Base-by-base conservation (phyloP, 2,888 invertebrate species). In the Arrhopalites spinosus region DNA sequence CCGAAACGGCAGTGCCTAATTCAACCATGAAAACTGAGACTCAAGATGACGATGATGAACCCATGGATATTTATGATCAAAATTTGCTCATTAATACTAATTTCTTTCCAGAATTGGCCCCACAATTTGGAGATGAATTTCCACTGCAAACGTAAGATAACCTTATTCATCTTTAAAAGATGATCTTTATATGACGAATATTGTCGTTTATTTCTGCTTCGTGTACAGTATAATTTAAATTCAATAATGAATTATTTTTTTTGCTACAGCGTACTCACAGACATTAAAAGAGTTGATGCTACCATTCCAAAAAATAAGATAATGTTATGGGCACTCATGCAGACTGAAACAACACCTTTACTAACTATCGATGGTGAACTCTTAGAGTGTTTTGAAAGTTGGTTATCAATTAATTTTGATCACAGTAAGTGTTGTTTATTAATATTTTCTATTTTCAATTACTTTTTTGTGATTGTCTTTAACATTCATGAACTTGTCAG, bases 401-500 rank as follows among this genome's bases (percentile, higher is more conserved):
- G 25, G 45, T 29, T 69, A n/a, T 2, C 27, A 2, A 69, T 69
- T 1, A 47, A 23, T 29, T 50, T 69, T 2, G 11, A 53, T 20
- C 69, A 69, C 30, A 45, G 69, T 69, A 53, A 50, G 66, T 66
- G n/a, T n/a, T n/a, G n/a, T n/a, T n/a, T n/a, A n/a, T n/a, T n/a
- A n/a, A n/a, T n/a, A n/a, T n/a, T n/a, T n/a, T n/a, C n/a, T n/a
- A n/a, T n/a, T n/a, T n/a, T n/a, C n/a, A n/a, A n/a, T n/a, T 23
- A 20, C 2, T 5, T 23, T 27, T 7, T 56, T 7, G 5, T 56
- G 7, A 56, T 13, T 45, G 15, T 45, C 20, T n/a, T 56, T 20
- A 56, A 7, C 53, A n/a, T n/a, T n/a, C n/a, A n/a, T n/a, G n/a
- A n/a, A n/a, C n/a, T n/a, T n/a, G n/a, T n/a, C n/a, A n/a, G 15